Evolutionary conservation across 2,797 vertebrate genomes (phyloP), one percentile per base, ranked within the genome.

Genomic region (Argyrosomus regius): DNA sequence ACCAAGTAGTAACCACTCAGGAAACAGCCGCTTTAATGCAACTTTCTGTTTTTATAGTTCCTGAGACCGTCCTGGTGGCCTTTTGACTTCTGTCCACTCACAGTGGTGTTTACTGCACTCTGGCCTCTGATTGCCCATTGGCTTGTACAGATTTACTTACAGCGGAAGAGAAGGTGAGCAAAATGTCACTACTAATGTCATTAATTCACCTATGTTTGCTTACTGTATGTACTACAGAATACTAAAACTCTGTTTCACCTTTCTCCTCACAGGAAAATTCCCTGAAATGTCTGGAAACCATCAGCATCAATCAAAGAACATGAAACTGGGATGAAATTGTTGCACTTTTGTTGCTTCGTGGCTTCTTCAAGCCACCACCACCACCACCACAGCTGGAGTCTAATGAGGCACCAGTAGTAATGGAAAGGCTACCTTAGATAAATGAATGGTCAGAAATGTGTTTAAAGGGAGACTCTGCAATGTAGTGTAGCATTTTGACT

Each of bases 51-150:
- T 80, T 81, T 20, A 64, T 89, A 95, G 94, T 84, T 89, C 78
- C 86, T 97, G 95, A 97, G 93, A 92, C 95, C 95, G 1, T 95
- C 96, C 0, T 97, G 97, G 97, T 97, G 97, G 97, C 96, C 96
- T 83, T 97, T 97, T 28, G 93, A 96, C 75, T 86, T 96, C 79
- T 96, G 96, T 85, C 96, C 96, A 57, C 88, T 96, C 81, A 80
- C 96, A 67, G 89, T 96, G 80, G 90, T 93, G 57, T 93, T 98
- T 89, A 95, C 96, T 45, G 9, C 97, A 28, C 58, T 96, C 52
- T 98, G 98, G 98, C 98, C 98, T 43, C 96, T 99, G 72, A 78
- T 97, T 87, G 94, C 95, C 39, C 97, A 98, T 84, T 97, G 96
- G 96, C 87, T 99, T 67, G 92, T 98, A 70, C 95, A 96, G 60